phyloP scores from a whole-genome alignment of 2,888 invertebrate species.

The Caenorhabditis panamensis region DNA sequence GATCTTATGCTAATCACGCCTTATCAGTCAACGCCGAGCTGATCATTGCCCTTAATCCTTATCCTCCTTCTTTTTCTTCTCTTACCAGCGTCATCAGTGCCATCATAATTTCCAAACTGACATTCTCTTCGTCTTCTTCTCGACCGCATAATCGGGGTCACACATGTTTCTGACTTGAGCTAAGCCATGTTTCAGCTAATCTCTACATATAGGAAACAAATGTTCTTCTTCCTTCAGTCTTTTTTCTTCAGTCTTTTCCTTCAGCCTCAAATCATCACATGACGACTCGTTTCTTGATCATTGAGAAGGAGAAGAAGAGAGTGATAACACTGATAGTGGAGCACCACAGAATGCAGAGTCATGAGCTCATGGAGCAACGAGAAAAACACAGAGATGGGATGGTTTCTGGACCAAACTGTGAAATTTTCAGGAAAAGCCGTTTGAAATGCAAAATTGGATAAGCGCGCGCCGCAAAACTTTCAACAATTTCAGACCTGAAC shows the following conservation, averaged over 20 bases:
- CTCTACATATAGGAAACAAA: background rate
- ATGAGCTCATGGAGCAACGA: background rate
- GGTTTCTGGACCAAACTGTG: too few species aligned
- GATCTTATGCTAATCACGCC: too few species aligned
- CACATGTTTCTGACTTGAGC: background rate
- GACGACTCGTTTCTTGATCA: background rate
- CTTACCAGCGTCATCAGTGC: background rate
- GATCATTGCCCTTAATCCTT: slow-evolving; percentile 3
- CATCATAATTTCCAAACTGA: slow-evolving; percentile 4
- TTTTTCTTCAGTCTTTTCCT: too few species aligned
- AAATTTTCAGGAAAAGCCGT: too few species aligned
- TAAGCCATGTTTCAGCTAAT: background rate
- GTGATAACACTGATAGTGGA: slow-evolving; percentile 9
- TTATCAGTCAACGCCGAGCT: background rate
- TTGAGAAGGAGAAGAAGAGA: background rate
- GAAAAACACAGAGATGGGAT: background rate
- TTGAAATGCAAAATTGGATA: too few species aligned
- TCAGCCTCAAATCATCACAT: background rate
- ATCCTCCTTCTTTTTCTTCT: background rate
- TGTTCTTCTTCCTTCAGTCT: too few species aligned
- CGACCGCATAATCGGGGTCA: slow-evolving; percentile 6
- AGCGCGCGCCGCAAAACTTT: too few species aligned
- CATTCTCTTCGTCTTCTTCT: too few species aligned
- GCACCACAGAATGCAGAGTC: slow-evolving; percentile 3
- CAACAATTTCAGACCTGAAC: too few species aligned